Evolutionary conservation across 1,140 invertebrate genomes (phyloP).

Genomic region (Bombus vancouverensis): DNA sequence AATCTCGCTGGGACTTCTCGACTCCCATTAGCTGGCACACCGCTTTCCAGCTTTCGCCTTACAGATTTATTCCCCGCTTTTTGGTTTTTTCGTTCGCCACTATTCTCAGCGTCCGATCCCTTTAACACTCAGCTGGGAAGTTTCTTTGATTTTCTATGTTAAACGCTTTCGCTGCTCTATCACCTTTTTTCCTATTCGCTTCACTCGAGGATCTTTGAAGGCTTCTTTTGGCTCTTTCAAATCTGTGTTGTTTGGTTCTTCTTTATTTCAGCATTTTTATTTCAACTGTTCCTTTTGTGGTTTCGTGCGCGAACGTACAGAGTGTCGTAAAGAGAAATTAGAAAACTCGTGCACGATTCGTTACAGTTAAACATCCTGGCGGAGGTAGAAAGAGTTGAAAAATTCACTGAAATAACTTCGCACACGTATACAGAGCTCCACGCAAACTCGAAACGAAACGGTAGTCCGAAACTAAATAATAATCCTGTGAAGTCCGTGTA

Average conservation of each 20-base stretch:
- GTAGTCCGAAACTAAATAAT: not conserved
- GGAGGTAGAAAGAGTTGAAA: not conserved
- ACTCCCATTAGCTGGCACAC: not conserved
- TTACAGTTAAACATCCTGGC: not conserved
- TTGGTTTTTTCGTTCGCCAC: too few relatives aligned
- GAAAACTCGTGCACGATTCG: not conserved
- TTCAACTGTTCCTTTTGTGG: not conserved
- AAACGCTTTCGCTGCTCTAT: too few relatives aligned
- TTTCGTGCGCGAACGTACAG: not conserved
- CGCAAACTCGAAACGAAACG: not conserved
- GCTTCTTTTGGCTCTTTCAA: too few relatives aligned
- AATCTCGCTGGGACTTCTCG: not conserved
- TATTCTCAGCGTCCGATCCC: too few relatives aligned
- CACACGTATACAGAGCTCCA: not conserved
- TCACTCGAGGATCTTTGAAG: too few relatives aligned
- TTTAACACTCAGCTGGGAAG: too few relatives aligned
- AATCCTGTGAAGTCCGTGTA: not conserved
- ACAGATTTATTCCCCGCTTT: not conserved
- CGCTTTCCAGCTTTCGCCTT: too few relatives aligned
- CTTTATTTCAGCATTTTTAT: not conserved
- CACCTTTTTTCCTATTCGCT: too few relatives aligned
- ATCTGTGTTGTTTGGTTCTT: not conserved
- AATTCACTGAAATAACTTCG: not conserved
- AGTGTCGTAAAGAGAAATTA: not conserved
- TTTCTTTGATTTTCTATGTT: too few relatives aligned